Evolutionary conservation across 2,888 invertebrate genomes (phyloP).

Genomic region (Drosophila parthenogenetica): DNA sequence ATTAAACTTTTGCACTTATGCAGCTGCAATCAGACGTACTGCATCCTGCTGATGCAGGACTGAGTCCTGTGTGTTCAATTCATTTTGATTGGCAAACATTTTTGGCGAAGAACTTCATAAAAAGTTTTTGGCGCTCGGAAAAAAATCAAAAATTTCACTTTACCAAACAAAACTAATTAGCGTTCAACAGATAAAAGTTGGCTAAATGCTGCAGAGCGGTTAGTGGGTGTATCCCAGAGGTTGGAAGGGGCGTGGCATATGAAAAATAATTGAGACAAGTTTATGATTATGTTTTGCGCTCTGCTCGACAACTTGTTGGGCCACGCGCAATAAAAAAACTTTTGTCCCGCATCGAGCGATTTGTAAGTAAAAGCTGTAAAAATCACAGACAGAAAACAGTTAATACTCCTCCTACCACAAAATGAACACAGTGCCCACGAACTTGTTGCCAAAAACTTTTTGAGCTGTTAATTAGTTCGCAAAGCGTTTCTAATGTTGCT

Average conservation of each 20-base stretch:
- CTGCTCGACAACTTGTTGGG: slow-evolving; percentile 58
- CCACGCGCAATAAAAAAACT: slow-evolving; percentile 68
- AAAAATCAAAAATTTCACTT: slow-evolving; percentile 82
- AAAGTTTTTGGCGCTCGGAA: slow-evolving; percentile 56
- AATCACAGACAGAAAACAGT: slow-evolving; percentile 78
- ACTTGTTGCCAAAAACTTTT: slow-evolving; percentile 43
- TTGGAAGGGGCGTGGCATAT: slow-evolving; percentile 55
- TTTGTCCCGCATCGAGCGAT: slow-evolving; percentile 56
- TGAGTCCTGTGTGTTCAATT: slow-evolving; percentile 74
- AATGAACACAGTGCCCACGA: slow-evolving; percentile 11
- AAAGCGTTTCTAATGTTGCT: slow-evolving; percentile 62
- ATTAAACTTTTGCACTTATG: slow-evolving; percentile 84
- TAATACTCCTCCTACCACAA: slow-evolving; percentile 42
- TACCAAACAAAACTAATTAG: slow-evolving; percentile 83
- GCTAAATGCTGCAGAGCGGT: slow-evolving; percentile 40
- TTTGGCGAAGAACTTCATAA: slow-evolving; percentile 62
- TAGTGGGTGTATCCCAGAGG: background rate
- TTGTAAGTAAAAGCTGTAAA: slow-evolving; percentile 76
- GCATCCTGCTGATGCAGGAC: slow-evolving; percentile 32
- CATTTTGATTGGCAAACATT: slow-evolving; percentile 81
- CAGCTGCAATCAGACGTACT: slow-evolving; percentile 69
- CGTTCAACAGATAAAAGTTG: slow-evolving; percentile 82
- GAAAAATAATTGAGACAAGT: slow-evolving; percentile 81
- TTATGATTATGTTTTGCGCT: slow-evolving; percentile 69
- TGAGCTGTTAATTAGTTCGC: slow-evolving; percentile 68